Percentiles rank a stretch among this genome's conserved stretches.
These are phyloP conservation scores for Ailuropoda melanoleuca DNA, from an alignment of 2,113 vertebrate genomes.

Conservation along the genomic window DNA sequence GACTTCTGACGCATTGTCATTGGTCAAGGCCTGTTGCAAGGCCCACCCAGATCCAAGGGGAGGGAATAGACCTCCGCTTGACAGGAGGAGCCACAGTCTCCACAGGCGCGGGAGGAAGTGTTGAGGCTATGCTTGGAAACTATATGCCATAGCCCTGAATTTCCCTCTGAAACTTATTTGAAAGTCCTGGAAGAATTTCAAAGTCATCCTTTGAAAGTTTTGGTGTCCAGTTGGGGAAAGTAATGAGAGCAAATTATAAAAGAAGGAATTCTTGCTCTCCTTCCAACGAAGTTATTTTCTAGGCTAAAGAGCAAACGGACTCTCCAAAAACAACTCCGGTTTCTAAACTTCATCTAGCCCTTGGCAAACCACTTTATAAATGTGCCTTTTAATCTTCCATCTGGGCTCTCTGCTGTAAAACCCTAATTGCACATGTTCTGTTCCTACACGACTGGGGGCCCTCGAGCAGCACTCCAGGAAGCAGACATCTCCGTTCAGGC, in stretches of 20 bases:
- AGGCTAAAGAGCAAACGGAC: neutral
- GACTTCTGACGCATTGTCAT: neutral
- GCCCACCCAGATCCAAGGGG: neutral
- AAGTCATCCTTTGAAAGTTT: conserved; percentile 48
- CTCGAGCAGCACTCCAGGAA: neutral
- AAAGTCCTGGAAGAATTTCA: conserved; percentile 47
- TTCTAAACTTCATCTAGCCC: conserved; percentile 39
- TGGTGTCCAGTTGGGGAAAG: conserved; percentile 47
- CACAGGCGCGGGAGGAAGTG: neutral
- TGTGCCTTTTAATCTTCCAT: conserved; percentile 61
- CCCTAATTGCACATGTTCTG: conserved; percentile 22
- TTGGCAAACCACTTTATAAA: conserved; percentile 32
- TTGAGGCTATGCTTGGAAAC: neutral
- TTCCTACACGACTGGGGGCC: neutral
- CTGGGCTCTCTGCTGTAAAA: conserved; percentile 21
- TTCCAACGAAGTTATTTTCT: conserved; percentile 52
- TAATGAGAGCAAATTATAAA: conserved; percentile 41
- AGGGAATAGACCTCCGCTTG: neutral
- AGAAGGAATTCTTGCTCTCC: conserved; percentile 25
- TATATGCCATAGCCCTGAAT: neutral
- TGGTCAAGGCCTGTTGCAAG: neutral
- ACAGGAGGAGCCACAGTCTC: neutral
- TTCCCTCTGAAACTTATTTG: conserved; percentile 41
- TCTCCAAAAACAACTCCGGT: conserved; percentile 49
- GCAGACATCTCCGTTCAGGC: neutral